Percentiles rank a stretch among this genome's conserved stretches.
Evolutionary conservation across 2,113 vertebrate species (phyloP).

Genomic region (Haemorhous mexicanus): DNA sequence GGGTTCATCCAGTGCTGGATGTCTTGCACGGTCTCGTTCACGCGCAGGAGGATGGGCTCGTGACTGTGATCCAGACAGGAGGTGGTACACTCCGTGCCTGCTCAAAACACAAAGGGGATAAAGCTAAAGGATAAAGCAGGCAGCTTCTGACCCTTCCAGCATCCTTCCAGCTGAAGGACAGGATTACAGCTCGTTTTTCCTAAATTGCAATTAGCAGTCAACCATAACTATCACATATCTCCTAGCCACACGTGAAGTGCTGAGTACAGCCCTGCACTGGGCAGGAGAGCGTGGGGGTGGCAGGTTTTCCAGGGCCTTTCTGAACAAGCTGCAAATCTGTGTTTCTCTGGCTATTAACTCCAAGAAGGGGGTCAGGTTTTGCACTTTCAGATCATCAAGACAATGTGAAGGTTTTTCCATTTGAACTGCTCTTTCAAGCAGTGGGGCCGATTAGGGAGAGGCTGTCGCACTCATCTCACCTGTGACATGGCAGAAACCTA

Average conservation of each 20-base stretch:
- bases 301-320: neutral
- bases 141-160: neutral
- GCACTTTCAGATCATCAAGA: neutral
- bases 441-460: neutral
- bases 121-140: conserved; percentile 18
- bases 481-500: neutral
- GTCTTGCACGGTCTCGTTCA: conserved; percentile 82
- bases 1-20: conserved; percentile 96
- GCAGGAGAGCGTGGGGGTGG: neutral
- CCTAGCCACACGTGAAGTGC: neutral
- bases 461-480: neutral
- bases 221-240: conserved; percentile 45
- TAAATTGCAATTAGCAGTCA: conserved; percentile 58
- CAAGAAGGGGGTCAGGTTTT: neutral
- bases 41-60: conserved; percentile 87
- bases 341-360: conserved; percentile 14
- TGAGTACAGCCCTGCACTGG: neutral
- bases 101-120: neutral
- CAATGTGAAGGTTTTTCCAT: neutral
- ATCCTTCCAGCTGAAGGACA: neutral
- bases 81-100: conserved; percentile 90
- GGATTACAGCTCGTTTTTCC: conserved; percentile 6
- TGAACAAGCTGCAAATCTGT: neutral
- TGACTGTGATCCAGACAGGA: conserved; percentile 88
- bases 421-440: neutral